Percentiles rank a stretch among this genome's conserved stretches.
These are phyloP conservation scores for Pipra filicauda DNA, from an alignment of 2,113 vertebrate species.

Conservation along the genomic window DNA sequence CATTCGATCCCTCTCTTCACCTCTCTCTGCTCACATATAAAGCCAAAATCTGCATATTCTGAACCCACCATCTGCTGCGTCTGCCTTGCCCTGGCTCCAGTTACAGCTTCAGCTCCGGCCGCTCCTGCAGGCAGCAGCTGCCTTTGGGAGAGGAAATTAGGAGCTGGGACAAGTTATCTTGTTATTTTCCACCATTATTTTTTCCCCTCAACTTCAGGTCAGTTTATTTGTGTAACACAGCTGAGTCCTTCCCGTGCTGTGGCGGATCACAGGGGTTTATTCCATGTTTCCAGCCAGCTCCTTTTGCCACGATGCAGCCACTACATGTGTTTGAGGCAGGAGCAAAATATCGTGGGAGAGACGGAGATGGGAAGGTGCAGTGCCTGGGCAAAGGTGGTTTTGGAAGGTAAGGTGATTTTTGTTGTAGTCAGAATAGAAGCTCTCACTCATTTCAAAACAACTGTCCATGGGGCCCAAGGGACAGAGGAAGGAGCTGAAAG, in stretches of 20 bases:
- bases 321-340: fast-evolving
- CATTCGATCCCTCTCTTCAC: not conserved
- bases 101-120: not conserved
- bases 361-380: not conserved
- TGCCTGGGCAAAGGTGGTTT: not conserved
- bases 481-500: not conserved
- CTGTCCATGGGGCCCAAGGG: not conserved
- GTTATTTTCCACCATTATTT: not conserved
- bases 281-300: not conserved
- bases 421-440: fast-evolving
- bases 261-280: fast-evolving
- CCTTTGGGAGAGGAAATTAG: not conserved
- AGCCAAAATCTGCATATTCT: not conserved
- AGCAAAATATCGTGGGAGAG: not conserved
- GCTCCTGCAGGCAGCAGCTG: not conserved
- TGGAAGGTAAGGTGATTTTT: not conserved
- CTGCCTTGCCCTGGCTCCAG: not conserved
- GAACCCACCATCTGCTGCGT: not conserved
- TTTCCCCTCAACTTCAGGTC: not conserved
- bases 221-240: not conserved
- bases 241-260: fast-evolving
- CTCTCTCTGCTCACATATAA: not conserved
- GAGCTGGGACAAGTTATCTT: not conserved
- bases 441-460: fast-evolving
- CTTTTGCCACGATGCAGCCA: not conserved